Conservation (phyloP, 1,140 invertebrate genomes). For the Drusus annulatus region DNA sequence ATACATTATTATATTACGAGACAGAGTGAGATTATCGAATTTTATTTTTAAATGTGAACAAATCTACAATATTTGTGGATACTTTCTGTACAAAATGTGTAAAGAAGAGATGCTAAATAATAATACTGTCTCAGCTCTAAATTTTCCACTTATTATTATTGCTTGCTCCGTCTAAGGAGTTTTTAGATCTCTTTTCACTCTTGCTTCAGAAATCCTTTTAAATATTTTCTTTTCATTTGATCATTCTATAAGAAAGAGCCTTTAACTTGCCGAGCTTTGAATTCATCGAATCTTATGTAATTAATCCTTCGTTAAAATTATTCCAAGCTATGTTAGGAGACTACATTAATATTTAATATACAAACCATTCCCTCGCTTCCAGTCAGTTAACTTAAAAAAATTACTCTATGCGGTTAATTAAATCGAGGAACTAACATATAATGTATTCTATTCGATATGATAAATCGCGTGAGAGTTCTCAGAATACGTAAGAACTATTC, state of each 20-base stretch:
- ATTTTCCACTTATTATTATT: too few relatives aligned
- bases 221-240: constrained; percentile 7
- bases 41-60: constrained; percentile 41
- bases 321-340: constrained; percentile 19
- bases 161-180: too few relatives aligned
- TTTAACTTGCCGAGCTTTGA: constrained; percentile 35
- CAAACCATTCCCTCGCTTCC: neutral
- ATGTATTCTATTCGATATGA: too few relatives aligned
- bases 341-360: neutral
- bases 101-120: constrained; percentile 9
- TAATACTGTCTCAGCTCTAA: too few relatives aligned
- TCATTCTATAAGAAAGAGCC: constrained; percentile 12
- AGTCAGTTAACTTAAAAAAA: too few relatives aligned
- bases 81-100: constrained; percentile 38
- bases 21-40: constrained; percentile 39
- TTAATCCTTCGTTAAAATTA: constrained; percentile 4
- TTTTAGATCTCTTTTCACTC: too few relatives aligned
- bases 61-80: constrained; percentile 41
- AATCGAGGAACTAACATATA: too few relatives aligned
- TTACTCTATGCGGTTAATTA: neutral
- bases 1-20: constrained; percentile 10
- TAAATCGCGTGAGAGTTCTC: too few relatives aligned
- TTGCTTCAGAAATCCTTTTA: too few relatives aligned
- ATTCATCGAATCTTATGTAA: neutral
- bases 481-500: too few relatives aligned